Percentiles rank a stretch among this genome's conserved stretches.
These are phyloP conservation scores for Dromaius novaehollandiae DNA, from an alignment of 2,113 vertebrate genomes.

Conservation along the genomic window DNA sequence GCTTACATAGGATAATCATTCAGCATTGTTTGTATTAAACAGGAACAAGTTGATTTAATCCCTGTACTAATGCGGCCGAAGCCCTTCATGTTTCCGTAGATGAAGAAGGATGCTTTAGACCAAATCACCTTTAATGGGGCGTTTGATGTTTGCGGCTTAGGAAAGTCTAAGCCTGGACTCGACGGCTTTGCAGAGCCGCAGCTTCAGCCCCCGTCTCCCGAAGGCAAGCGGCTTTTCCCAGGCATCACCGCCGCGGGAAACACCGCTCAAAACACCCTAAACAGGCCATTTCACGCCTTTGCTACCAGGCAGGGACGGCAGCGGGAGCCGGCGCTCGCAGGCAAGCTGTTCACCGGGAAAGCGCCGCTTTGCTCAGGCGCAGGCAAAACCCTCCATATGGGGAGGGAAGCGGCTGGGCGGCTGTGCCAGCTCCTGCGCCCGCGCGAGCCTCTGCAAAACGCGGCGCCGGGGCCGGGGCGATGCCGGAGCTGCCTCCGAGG, in stretches of 20 bases:
- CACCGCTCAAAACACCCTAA: not conserved
- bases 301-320: not conserved
- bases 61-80: not conserved
- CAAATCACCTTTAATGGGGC: not conserved
- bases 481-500: not conserved
- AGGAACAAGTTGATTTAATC: not conserved
- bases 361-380: not conserved
- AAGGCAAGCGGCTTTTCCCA: not conserved
- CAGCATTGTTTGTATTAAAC: not conserved
- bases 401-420: not conserved
- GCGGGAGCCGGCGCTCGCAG: not conserved
- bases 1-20: not conserved
- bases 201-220: not conserved
- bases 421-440: not conserved
- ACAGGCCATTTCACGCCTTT: not conserved
- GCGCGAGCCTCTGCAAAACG: accelerated
- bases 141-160: not conserved
- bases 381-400: not conserved
- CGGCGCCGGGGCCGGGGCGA: not conserved
- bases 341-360: not conserved
- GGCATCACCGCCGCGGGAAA: not conserved
- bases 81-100: not conserved
- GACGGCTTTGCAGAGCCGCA: not conserved
- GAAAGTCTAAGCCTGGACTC: no score
- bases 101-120: not conserved